Percentiles rank a stretch among this genome's conserved stretches.
phyloP scores from a whole-genome alignment of 2,113 vertebrate species.

The Laticauda colubrina region DNA sequence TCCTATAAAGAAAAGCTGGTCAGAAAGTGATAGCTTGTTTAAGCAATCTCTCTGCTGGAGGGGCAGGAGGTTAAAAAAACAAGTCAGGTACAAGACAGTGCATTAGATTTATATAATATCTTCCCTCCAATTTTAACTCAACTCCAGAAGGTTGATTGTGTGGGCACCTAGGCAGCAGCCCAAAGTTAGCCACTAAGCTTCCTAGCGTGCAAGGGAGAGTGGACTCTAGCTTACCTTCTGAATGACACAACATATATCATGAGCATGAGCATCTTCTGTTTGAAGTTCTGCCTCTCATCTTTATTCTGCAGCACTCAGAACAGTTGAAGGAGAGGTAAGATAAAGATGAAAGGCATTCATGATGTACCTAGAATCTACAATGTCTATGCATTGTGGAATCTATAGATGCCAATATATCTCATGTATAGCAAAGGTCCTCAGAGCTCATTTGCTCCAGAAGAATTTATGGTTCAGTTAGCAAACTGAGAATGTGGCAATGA shows the following conservation, averaged over 20 bases:
- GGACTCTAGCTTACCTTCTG: neutral
- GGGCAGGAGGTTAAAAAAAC: neutral
- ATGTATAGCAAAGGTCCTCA: neutral
- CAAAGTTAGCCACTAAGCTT: neutral
- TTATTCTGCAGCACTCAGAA: neutral
- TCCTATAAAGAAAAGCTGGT: neutral
- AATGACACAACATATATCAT: neutral
- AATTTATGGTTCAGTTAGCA: neutral
- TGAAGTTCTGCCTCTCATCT: neutral
- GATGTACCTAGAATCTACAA: neutral
- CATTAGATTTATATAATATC: neutral
- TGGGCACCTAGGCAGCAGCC: neutral
- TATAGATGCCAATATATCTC: neutral
- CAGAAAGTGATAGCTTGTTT: neutral
- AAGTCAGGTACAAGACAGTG: neutral
- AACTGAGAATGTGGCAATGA: neutral
- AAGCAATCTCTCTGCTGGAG: neutral
- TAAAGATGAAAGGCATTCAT: neutral
- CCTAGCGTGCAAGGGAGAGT: neutral
- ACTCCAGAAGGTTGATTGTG: neutral
- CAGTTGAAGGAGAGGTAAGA: neutral
- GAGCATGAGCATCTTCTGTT: slow-evolving; percentile 6
- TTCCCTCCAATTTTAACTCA: neutral
- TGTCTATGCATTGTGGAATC: neutral
- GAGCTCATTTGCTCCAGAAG: neutral